These are phyloP conservation scores for Neotoxoptera formosana DNA, from an alignment of 1,140 invertebrate species.

Conservation along the genomic window DNA sequence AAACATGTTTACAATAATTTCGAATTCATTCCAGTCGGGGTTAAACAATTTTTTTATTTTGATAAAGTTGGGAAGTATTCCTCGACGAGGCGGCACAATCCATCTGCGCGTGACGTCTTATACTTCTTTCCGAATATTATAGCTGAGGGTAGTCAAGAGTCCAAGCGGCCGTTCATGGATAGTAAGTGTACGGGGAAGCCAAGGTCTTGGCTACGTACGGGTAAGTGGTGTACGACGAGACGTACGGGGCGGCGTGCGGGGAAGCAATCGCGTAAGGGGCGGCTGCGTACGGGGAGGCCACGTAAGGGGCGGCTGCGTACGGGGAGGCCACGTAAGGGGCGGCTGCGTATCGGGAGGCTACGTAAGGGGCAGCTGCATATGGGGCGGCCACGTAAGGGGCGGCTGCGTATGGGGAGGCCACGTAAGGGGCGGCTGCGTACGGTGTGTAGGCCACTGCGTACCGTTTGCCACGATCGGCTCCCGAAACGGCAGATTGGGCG, in stretches of 20 bases:
- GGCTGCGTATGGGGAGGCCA: too few relatives aligned
- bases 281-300: constrained; percentile 24
- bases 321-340: constrained; percentile 16
- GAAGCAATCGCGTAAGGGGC: not conserved
- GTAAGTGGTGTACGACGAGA: constrained; percentile 43
- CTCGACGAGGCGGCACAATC: not conserved
- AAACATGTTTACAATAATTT: not conserved
- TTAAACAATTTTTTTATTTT: not conserved
- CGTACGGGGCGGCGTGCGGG: constrained; percentile 38
- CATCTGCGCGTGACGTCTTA: not conserved
- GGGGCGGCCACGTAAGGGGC: not conserved
- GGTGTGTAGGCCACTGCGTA: not conserved
- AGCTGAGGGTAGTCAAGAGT: not conserved
- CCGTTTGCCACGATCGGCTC: not conserved
- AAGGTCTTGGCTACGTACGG: constrained; percentile 44
- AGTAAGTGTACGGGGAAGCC: constrained; percentile 48
- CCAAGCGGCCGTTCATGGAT: not conserved
- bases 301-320: constrained; percentile 27
- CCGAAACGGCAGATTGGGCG: not conserved
- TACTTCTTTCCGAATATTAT: not conserved
- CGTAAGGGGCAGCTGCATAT: not conserved
- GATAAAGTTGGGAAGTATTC: too few relatives aligned
- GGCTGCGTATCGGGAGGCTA: not conserved
- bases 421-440: too few relatives aligned
- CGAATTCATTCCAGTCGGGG: not conserved